Base-by-base conservation (phyloP, 2,113 vertebrate species). In the Carassius carassius region DNA sequence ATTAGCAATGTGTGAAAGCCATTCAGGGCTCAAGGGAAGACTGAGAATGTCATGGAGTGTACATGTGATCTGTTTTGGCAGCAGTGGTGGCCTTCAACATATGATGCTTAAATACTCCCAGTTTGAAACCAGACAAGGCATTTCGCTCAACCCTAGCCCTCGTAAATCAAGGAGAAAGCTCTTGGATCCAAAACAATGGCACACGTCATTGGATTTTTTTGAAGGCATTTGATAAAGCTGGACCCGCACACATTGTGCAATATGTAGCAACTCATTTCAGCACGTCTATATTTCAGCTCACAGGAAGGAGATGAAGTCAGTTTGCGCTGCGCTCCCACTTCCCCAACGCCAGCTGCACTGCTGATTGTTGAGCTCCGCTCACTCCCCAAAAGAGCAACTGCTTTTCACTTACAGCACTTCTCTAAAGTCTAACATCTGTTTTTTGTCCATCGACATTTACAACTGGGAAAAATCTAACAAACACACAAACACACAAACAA, bases 251-350 rank as follows among this genome's bases (percentile, higher is more conserved):
- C 41, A 69, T 67, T 69, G 79, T 35, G 63, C 63, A 67, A 69
- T 63, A 80, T 49, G 23, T 16, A 69, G 5, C 2, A 0, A 17
- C 62, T 21, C 78, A 51, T 81, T 69, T 81, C 23, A 69, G 44
- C 62, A 81, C 11, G 17, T 41, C 47, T 82, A 69, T 88, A 89
- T 89, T 78, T 83, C 17, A 0, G 9, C 76, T 17, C 14, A 88
- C 89, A 92, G 93, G 90, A 94, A 93, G 87, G 89, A 92, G 84
- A 89, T 91, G 86, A 92, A 77, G 84, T 90, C 78, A 56, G 56
- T 72, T 65, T 69, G 56, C 17, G 32, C 75, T 23, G 65, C 63
- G 75, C 86, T 92, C 86, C 90, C 90, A 92, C 90, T 89, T 92
- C 89, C 92, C 63, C 51, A 54, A 16, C 75, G 72, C 87, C 91